Conservation (phyloP, 2,113 vertebrate genomes). For the Manacus vitellinus region DNA sequence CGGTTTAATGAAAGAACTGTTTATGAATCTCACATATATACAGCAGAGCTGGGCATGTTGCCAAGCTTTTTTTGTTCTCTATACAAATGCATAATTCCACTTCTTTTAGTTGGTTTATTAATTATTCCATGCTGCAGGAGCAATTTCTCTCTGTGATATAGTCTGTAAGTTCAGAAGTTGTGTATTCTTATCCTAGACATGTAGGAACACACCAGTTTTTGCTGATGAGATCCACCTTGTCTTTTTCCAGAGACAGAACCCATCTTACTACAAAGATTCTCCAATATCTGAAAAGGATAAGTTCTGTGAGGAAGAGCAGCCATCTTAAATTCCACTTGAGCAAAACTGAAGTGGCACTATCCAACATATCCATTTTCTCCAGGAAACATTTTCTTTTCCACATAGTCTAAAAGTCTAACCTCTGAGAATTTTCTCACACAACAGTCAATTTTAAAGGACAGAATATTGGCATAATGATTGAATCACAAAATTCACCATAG, state of each 20-base stretch:
- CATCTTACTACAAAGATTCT: background rate
- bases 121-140: constrained; percentile 5
- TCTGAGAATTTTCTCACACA: background rate
- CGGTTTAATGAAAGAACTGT: constrained; percentile 44
- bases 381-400: background rate
- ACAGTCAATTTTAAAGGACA: background rate
- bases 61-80: background rate
- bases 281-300: background rate
- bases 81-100: background rate
- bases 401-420: background rate
- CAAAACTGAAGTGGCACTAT: background rate
- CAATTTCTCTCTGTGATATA: background rate
- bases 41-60: constrained; percentile 5
- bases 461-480: background rate
- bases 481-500: background rate
- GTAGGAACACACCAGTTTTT: background rate
- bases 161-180: background rate
- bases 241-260: background rate
- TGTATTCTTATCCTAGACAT: background rate
- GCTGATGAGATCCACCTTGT: background rate
- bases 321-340: background rate
- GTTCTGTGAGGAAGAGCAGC: background rate
- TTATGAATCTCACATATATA: constrained; percentile 24
- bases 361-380: background rate
- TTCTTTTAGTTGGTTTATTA: constrained; percentile 1